A percentile compares a stretch with the other conserved stretches of the same genome.
These are phyloP conservation scores for Bombus confusus DNA, from an alignment of 1,140 invertebrate genomes.

Conservation along the genomic window DNA sequence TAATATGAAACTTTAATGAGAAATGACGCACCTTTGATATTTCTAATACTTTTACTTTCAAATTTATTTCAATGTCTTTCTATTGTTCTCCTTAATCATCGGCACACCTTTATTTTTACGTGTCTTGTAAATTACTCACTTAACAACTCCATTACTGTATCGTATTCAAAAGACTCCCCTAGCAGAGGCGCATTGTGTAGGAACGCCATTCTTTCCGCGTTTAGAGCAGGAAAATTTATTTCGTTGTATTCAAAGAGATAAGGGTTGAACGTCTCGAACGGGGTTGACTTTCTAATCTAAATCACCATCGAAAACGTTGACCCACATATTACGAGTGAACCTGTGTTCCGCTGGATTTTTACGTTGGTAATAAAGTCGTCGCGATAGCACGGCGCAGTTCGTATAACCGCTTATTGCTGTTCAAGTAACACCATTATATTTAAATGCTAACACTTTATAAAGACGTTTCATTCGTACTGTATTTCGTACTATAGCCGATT, in stretches of 20 bases:
- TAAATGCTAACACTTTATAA: constrained; percentile 29
- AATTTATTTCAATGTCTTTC: no score
- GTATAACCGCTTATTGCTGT: constrained; percentile 35
- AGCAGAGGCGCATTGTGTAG: no score
- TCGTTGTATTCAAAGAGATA: not conserved
- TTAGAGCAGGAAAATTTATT: not conserved
- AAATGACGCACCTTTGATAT: no score
- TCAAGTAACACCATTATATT: constrained; percentile 7
- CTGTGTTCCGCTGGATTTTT: constrained; percentile 24
- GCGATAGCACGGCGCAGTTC: constrained; percentile 9
- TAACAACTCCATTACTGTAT: no score
- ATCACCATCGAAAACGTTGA: constrained; percentile 42
- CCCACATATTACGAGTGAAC: constrained; percentile 32
- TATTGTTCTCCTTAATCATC: no score
- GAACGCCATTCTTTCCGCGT: no score
- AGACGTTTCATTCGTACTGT: constrained; percentile 5
- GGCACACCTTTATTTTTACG: no score
- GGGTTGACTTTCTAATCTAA: constrained; percentile 12
- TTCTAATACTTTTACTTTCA: no score
- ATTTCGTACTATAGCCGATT: not conserved
- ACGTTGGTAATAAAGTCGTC: constrained; percentile 38
- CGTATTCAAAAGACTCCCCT: no score
- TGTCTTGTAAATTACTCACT: no score
- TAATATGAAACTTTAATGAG: no score
- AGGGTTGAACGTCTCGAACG: no score